phyloP scores from a whole-genome alignment of 2,888 invertebrate genomes.

The Euphydryas editha region DNA sequence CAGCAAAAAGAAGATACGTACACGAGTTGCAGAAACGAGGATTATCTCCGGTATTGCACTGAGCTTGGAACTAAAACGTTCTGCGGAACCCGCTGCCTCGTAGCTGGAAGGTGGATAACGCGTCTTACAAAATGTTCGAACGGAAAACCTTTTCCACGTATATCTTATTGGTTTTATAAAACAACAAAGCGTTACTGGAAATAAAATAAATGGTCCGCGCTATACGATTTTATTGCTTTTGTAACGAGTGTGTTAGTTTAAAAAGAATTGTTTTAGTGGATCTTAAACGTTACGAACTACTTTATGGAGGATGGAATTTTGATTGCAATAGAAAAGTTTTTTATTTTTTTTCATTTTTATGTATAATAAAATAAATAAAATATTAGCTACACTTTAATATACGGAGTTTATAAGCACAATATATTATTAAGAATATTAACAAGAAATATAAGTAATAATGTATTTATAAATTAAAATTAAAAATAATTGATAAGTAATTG shows the following conservation, averaged over 20 bases:
- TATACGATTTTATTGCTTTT: constrained; percentile 42
- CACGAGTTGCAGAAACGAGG: constrained; percentile 59
- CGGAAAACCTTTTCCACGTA: constrained; percentile 41
- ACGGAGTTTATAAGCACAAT: no score
- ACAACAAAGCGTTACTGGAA: constrained; percentile 42
- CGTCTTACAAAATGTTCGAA: constrained; percentile 46
- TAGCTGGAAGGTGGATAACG: constrained; percentile 54
- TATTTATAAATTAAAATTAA: no score
- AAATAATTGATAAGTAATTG: no score
- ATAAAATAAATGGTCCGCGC: constrained; percentile 41
- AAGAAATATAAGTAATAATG: background rate
- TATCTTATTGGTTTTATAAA: constrained; percentile 41
- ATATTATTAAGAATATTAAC: no score
- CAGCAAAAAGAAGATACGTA: constrained; percentile 41
- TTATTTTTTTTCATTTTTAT: background rate
- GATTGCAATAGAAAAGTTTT: background rate
- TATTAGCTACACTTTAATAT: background rate
- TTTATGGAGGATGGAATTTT: background rate
- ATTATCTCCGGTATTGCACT: constrained; percentile 62
- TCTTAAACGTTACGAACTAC: constrained; percentile 2
- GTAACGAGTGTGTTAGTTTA: constrained; percentile 38
- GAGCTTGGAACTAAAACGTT: constrained; percentile 58
- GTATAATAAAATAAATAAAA: background rate
- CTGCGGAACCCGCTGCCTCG: constrained; percentile 45
- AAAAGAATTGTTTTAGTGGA: constrained; percentile 27